Conservation (phyloP, 2,797 vertebrate genomes). For the Oreochromis mossambicus region DNA sequence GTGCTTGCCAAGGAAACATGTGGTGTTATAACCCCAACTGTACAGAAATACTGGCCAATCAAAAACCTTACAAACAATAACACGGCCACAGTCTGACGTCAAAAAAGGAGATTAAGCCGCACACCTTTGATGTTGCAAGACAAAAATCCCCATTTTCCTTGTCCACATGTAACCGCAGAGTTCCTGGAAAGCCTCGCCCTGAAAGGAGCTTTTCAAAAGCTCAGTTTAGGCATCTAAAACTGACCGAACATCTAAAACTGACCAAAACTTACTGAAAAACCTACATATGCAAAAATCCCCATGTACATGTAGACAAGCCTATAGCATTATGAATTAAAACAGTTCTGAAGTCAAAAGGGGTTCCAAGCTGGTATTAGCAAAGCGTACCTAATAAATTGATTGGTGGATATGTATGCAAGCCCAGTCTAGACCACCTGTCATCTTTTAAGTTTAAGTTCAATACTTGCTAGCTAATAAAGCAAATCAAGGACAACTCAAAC, state of each 20-base stretch:
- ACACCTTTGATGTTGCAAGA: neutral
- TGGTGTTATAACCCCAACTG: neutral
- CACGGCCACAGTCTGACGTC: neutral
- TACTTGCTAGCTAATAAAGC: neutral
- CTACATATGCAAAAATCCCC: neutral
- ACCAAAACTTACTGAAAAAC: neutral
- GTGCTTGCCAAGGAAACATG: neutral
- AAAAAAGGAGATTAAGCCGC: neutral
- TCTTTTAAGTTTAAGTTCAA: neutral
- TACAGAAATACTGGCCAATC: neutral
- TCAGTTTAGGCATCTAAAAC: neutral
- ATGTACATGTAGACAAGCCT: neutral
- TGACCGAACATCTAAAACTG: neutral
- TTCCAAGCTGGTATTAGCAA: neutral
- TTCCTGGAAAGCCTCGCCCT: neutral
- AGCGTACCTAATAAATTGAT: neutral
- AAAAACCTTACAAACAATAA: neutral
- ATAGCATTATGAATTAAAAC: neutral
- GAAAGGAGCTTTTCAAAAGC: neutral
- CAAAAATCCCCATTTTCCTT: neutral
- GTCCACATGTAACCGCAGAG: neutral
- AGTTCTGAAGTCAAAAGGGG: neutral
- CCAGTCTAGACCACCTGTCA: neutral
- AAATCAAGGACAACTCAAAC: neutral
- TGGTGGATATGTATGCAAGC: neutral